These are phyloP conservation scores for Octonoba sinensis DNA, from an alignment of 2,888 invertebrate species.

Conservation along the genomic window DNA sequence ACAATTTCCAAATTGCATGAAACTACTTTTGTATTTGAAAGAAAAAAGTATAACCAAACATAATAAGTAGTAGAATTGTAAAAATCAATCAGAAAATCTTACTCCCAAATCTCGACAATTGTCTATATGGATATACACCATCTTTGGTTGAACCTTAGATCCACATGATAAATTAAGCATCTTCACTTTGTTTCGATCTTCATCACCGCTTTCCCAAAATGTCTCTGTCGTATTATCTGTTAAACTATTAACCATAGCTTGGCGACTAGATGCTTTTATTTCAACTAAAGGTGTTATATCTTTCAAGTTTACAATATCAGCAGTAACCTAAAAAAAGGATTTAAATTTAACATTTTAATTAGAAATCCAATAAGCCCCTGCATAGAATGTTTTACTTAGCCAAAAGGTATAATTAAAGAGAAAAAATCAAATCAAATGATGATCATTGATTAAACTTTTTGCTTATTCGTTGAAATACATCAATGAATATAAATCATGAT, in stretches of 20 bases:
- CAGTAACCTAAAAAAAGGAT: conserved; percentile 31
- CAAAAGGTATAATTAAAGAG: no score
- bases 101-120: conserved; percentile 93
- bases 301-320: conserved; percentile 77
- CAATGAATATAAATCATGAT: no score
- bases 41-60: no score
- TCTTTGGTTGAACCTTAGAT: conserved; percentile 78
- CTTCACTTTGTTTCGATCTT: conserved; percentile 91
- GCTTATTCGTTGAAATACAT: no score
- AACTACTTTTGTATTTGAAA: no score
- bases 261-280: conserved; percentile 90
- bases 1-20: no score
- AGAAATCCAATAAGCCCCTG: no score
- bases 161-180: conserved; percentile 80
- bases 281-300: conserved; percentile 84
- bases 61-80: neutral
- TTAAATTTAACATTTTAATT: neutral
- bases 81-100: conserved; percentile 68
- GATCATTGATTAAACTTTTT: no score
- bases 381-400: no score
- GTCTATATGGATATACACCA: conserved; percentile 91
- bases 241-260: conserved; percentile 92
- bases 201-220: conserved; percentile 99
- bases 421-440: no score
- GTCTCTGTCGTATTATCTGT: conserved; percentile 96